Evolutionary conservation across 2,113 vertebrate species (phyloP).

Genomic region (Petaurus breviceps): DNA sequence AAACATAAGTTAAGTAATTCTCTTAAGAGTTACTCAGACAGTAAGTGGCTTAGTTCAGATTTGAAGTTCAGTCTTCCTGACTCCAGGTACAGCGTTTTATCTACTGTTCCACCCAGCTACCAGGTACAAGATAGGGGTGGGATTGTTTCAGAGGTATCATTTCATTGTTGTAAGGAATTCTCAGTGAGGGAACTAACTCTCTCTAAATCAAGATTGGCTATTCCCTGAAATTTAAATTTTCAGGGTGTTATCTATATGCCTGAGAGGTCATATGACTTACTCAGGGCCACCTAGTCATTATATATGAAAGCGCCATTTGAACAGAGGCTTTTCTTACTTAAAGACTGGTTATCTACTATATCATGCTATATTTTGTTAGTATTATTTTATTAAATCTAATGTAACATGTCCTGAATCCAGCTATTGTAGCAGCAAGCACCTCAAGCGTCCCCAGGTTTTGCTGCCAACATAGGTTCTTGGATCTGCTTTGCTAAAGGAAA

Average conservation of each 20-base stretch:
- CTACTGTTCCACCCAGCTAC: neutral
- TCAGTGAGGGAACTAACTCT: neutral
- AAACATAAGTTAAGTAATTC: neutral
- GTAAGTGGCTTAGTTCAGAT: neutral
- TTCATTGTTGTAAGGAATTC: neutral
- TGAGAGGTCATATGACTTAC: neutral
- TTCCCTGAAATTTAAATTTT: neutral
- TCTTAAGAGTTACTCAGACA: neutral
- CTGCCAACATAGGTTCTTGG: too few relatives aligned
- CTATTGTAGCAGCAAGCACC: too few relatives aligned
- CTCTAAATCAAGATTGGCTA: neutral
- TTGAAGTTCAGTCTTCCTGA: neutral
- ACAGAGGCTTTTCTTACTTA: neutral
- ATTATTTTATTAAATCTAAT: neutral
- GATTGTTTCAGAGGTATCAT: neutral
- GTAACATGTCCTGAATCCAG: neutral
- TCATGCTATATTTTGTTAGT: neutral
- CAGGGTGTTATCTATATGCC: neutral
- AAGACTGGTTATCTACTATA: neutral
- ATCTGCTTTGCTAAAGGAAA: too few relatives aligned
- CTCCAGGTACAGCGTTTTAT: accelerated
- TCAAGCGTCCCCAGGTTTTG: too few relatives aligned
- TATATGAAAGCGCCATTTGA: neutral
- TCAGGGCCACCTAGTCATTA: neutral
- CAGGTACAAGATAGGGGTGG: neutral